Percentiles rank a stretch among this genome's conserved stretches.
Evolutionary conservation across 2,888 invertebrate genomes (phyloP).

Genomic region (Amphipyra tragopoginis): DNA sequence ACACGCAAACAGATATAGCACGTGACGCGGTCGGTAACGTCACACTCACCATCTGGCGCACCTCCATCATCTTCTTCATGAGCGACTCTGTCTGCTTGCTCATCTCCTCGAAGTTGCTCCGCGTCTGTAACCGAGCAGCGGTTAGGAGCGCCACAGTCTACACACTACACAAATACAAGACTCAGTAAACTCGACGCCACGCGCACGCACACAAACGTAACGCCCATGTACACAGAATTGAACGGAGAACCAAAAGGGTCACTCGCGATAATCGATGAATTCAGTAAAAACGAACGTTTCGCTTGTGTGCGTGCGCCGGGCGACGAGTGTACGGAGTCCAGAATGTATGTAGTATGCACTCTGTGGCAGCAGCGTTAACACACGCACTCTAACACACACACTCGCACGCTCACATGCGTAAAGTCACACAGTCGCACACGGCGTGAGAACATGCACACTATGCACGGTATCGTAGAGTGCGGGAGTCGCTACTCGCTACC

Average conservation of each 20-base stretch:
- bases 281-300: no score
- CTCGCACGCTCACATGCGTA: slow-evolving; percentile 1
- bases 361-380: neutral
- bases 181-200: neutral
- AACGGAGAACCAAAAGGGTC: no score
- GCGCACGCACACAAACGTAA: slow-evolving; percentile 18
- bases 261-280: neutral
- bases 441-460: no score
- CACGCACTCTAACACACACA: slow-evolving; percentile 42
- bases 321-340: no score
- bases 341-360: no score
- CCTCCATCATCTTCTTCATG: slow-evolving; percentile 99
- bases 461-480: no score
- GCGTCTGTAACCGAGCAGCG: slow-evolving; percentile 91
- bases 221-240: slow-evolving; percentile 6
- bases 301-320: no score
- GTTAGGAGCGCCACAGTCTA: slow-evolving; percentile 23
- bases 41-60: slow-evolving; percentile 93
- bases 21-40: neutral
- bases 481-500: no score
- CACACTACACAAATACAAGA: slow-evolving; percentile 23
- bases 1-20: slow-evolving; percentile 13
- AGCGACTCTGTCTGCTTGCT: slow-evolving; percentile 97
- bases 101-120: slow-evolving; percentile 97
- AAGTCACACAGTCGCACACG: no score